Conservation (phyloP, 2,113 vertebrate species). For the Cervus canadensis region DNA sequence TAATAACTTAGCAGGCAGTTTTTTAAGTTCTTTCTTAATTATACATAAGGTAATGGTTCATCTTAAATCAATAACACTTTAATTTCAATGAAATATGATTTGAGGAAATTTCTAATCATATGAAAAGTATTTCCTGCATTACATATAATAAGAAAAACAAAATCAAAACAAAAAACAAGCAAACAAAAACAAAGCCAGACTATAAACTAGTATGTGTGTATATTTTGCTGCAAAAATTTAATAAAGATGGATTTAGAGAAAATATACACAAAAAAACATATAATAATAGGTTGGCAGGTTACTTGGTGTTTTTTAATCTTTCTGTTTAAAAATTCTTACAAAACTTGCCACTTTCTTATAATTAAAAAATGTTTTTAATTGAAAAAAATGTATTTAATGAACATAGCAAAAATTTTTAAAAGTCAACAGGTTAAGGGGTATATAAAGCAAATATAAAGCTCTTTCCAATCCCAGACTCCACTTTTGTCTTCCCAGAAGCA, state of each 20-base stretch:
- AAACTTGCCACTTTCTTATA: background rate
- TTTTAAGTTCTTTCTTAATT: background rate
- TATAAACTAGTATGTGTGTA: background rate
- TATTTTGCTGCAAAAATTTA: background rate
- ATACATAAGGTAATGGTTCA: background rate
- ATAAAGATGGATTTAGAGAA: background rate
- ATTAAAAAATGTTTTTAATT: background rate
- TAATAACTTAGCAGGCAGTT: background rate
- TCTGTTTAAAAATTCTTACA: background rate
- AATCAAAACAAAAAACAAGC: background rate
- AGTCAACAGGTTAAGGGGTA: background rate
- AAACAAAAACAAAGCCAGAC: background rate
- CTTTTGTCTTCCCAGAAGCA: constrained; percentile 1
- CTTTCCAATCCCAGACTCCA: background rate
- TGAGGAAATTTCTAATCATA: background rate
- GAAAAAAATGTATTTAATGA: background rate
- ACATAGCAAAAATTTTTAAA: background rate
- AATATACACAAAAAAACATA: background rate
- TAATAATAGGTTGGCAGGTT: background rate
- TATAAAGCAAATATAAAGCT: background rate
- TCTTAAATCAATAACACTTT: constrained; percentile 5
- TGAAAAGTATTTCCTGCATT: background rate
- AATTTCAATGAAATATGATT: constrained; percentile 17
- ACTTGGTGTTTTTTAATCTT: background rate
- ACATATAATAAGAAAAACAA: background rate